These are phyloP conservation scores for Semnornis frantzii DNA, from an alignment of 2,113 vertebrate species.

Conservation along the genomic window DNA sequence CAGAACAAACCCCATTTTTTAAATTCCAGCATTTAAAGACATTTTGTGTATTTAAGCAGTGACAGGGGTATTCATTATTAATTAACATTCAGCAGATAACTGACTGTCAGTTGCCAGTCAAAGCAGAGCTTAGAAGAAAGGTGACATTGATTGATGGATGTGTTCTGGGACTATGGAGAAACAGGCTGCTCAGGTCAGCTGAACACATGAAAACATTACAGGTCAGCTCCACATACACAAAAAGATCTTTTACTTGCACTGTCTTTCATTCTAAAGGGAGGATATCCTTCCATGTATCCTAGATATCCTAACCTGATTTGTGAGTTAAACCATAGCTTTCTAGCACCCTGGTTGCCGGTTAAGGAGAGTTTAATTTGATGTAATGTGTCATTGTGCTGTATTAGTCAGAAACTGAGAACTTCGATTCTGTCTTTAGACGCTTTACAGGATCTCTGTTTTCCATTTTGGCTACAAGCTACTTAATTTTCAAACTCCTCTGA, in stretches of 20 bases:
- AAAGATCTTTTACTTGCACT: conserved; percentile 24
- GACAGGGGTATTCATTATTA: conserved; percentile 70
- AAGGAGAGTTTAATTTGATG: background rate
- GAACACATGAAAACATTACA: conserved; percentile 25
- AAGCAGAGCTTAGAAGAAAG: conserved; percentile 46
- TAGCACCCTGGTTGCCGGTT: conserved; percentile 34
- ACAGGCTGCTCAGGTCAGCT: conserved; percentile 51
- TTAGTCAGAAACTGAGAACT: background rate
- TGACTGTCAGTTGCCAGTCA: conserved; percentile 62
- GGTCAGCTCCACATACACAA: background rate
- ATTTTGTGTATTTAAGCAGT: conserved; percentile 50
- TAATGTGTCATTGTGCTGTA: background rate
- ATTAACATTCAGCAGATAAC: conserved; percentile 69
- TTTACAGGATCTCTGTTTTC: background rate
- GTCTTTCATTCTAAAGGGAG: conserved; percentile 50
- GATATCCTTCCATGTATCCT: conserved; percentile 17
- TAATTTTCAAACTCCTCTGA: background rate
- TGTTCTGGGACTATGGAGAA: conserved; percentile 27
- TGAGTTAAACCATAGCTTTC: conserved; percentile 71
- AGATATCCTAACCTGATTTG: conserved; percentile 65
- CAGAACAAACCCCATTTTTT: background rate
- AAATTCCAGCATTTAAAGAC: conserved; percentile 20
- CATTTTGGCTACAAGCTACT: background rate
- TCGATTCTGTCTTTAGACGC: background rate
- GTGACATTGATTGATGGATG: conserved; percentile 71